Percentiles rank a stretch among this genome's conserved stretches.
Evolutionary conservation across 2,888 invertebrate species (phyloP).

Genomic region (Diadegma fenestrale): DNA sequence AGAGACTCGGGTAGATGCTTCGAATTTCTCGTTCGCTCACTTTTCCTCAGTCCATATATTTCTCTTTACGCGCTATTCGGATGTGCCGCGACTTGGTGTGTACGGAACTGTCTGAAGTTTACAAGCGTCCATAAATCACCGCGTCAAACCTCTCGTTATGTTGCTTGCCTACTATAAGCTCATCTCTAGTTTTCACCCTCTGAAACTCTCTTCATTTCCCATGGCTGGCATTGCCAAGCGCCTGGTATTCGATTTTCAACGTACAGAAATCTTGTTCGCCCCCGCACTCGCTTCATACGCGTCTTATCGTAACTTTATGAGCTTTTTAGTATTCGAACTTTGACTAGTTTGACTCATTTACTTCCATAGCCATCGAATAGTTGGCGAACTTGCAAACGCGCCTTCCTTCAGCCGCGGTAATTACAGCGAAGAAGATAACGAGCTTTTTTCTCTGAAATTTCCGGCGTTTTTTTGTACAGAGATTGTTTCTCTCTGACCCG

Average conservation of each 20-base stretch:
- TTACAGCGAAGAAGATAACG: conserved; percentile 26
- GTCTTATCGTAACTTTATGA: conserved; percentile 31
- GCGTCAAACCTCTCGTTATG: conserved; percentile 64
- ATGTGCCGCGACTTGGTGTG: conserved; percentile 71
- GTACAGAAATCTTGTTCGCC: not conserved
- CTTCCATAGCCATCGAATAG: conserved; percentile 25
- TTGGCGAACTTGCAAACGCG: conserved; percentile 19
- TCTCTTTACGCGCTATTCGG: conserved; percentile 52
- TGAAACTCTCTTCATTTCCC: conserved; percentile 3
- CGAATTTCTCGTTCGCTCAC: conserved; percentile 30
- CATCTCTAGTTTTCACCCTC: conserved; percentile 39
- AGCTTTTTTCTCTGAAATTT: conserved; percentile 8
- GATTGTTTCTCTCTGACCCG: conserved; percentile 38
- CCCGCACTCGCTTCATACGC: not conserved
- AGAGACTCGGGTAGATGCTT: conserved; percentile 16
- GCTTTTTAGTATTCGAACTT: conserved; percentile 46
- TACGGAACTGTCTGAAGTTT: conserved; percentile 80
- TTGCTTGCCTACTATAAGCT: conserved; percentile 31
- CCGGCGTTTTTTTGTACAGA: not conserved
- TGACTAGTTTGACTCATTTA: conserved; percentile 24
- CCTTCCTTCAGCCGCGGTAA: conserved; percentile 23
- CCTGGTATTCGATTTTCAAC: conserved; percentile 36
- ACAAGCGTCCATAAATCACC: conserved; percentile 81
- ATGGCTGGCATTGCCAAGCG: conserved; percentile 34
- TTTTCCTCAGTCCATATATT: conserved; percentile 29